Evolutionary conservation across 2,113 vertebrate genomes (phyloP).

Genomic region (Steatornis caripensis): DNA sequence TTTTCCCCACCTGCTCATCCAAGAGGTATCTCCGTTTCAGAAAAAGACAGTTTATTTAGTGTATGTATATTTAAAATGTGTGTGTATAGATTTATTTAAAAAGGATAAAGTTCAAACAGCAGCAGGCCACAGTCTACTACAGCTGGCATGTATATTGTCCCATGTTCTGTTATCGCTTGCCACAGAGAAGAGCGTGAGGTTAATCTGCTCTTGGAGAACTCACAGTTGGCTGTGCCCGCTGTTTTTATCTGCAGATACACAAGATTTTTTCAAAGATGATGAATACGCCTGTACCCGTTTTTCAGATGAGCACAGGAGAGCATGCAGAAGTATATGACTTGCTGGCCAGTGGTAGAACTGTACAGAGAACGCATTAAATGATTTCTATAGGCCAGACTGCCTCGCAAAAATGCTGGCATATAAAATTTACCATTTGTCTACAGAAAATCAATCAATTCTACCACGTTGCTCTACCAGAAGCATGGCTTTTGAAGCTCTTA

Average conservation of each 20-base stretch:
- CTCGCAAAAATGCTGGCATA: background rate
- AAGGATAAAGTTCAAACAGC: background rate
- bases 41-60: background rate
- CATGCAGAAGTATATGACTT: background rate
- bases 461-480: background rate
- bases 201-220: background rate
- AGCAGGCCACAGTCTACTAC: background rate
- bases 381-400: background rate
- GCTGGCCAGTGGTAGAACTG: background rate
- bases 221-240: background rate
- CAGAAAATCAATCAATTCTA: background rate
- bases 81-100: background rate
- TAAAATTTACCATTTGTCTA: background rate
- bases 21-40: background rate
- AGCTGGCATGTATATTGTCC: background rate
- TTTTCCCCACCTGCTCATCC: background rate
- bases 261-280: background rate
- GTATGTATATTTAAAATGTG: fast-evolving
- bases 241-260: background rate
- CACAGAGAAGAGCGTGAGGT: background rate
- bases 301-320: background rate
- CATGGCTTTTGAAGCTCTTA: background rate
- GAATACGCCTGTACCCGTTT: too few species aligned
- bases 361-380: too few species aligned
- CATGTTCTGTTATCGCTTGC: background rate